A percentile compares a stretch with the other conserved stretches of the same genome.
These are phyloP conservation scores for Peromyscus californicus DNA, from an alignment of 2,113 vertebrate genomes.

Conservation along the genomic window DNA sequence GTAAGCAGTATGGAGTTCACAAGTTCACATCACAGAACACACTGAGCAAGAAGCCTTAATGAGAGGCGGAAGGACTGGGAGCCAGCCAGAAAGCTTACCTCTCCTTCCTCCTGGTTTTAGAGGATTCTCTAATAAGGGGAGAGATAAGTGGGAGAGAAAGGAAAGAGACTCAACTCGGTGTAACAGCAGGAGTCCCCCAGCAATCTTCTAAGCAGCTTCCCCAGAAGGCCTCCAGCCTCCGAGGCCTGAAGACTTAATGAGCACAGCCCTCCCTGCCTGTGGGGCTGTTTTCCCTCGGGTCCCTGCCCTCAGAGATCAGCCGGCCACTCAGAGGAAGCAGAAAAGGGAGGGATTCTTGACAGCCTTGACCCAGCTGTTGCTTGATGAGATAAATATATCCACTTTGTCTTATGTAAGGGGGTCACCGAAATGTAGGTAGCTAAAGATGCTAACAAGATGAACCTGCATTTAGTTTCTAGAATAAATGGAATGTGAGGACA, in stretches of 20 bases:
- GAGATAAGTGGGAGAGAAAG: constrained; percentile 71
- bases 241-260: constrained; percentile 66
- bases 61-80: constrained; percentile 70
- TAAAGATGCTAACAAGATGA: constrained; percentile 53
- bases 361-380: not conserved
- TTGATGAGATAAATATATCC: not conserved
- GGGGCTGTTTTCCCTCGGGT: not conserved
- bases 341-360: not conserved
- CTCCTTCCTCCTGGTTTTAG: constrained; percentile 82
- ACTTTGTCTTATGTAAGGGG: constrained; percentile 27
- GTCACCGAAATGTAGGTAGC: constrained; percentile 28
- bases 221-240: constrained; percentile 71
- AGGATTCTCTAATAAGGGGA: constrained; percentile 81
- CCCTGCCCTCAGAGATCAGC: not conserved
- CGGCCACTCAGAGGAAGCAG: constrained; percentile 36
- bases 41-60: constrained; percentile 72
- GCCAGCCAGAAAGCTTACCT: constrained; percentile 69
- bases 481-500: not conserved
- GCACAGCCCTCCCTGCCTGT: not conserved
- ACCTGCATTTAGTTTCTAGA: constrained; percentile 36
- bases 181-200: constrained; percentile 78
- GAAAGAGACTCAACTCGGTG: constrained; percentile 75
- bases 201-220: constrained; percentile 77
- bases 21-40: constrained; percentile 72
- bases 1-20: constrained; percentile 76